Evolutionary conservation across 2,888 invertebrate genomes (phyloP), one percentile per base, ranked within the genome.

Genomic region (Alloscopus bannaensis): DNA sequence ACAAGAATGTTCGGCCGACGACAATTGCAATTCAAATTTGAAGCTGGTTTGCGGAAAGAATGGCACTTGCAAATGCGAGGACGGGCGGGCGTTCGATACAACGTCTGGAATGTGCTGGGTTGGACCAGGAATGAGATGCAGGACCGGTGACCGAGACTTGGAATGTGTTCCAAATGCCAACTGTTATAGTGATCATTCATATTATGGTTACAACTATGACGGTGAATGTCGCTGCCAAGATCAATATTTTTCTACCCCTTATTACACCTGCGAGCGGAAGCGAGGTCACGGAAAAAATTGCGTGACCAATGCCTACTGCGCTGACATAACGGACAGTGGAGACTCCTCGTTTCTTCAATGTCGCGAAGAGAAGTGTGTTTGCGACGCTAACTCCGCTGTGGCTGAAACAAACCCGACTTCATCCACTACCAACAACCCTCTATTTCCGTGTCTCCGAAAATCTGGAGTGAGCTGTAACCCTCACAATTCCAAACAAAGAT

Each of bases 221-320:
- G 2, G 6, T 50, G 50, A n/a, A 20, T 65, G 65, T 20, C 3
- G 22, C 1, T 62, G 40, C 24, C n/a, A 24, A 6, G 42, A n/a
- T 1, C n/a, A 18, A 1, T 29, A 47, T 20, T 65, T 65, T 29
- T 18, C 8, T n/a, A 28, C 26, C 2, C 18, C n/a, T 6, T 18
- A 65, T 18, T 47, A 50, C 3, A 65, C 65, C 20, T 66, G 66
- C 22, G 31, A 31, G 20, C 28, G 20, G 22, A 66, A 52, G 50
- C 2, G 22, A 11, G 26, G 28, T 22, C n/a, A n/a, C n/a, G n/a
- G n/a, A n/a, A n/a, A n/a, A n/a, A n/a, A n/a, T n/a, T n/a, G n/a
- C n/a, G n/a, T n/a, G n/a, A n/a, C n/a, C n/a, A n/a, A n/a, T n/a
- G n/a, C n/a, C n/a, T n/a, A n/a, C n/a, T n/a, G 11, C 26, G 18